These are phyloP conservation scores for Paelopatides confundens DNA, from an alignment of 53 echinoderm and acorn worm species.

Conservation along the genomic window DNA sequence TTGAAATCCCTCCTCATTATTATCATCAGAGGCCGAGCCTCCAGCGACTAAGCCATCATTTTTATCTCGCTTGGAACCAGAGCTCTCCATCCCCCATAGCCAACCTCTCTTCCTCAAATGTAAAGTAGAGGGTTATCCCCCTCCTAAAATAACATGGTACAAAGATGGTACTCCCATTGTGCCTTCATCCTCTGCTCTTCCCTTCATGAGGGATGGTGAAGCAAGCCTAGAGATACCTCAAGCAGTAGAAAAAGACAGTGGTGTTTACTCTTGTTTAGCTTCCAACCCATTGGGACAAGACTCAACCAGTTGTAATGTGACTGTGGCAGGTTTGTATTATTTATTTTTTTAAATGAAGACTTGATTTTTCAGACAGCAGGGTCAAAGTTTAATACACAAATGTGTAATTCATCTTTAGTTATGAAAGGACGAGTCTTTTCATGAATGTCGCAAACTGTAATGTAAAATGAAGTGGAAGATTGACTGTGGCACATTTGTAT, in stretches of 20 bases:
- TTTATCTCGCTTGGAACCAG: constrained; percentile 8
- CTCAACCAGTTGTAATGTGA: constrained; percentile 34
- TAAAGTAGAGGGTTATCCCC: constrained; percentile 79
- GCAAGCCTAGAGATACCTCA: constrained; percentile 59
- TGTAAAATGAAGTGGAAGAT: too few relatives aligned
- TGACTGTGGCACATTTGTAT: too few relatives aligned
- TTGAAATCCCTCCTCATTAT: not conserved
- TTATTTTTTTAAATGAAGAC: too few relatives aligned
- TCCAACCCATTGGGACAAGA: constrained; percentile 61
- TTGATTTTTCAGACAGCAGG: too few relatives aligned
- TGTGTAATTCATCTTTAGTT: too few relatives aligned
- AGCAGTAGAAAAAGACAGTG: constrained; percentile 64
- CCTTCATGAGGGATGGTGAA: constrained; percentile 30
- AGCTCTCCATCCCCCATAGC: constrained; percentile 45
- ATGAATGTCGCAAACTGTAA: too few relatives aligned
- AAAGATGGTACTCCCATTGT: constrained; percentile 79
- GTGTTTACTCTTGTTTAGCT: constrained; percentile 64
- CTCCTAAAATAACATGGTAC: constrained; percentile 82
- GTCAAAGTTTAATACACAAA: too few relatives aligned
- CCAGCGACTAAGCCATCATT: constrained; percentile 15
- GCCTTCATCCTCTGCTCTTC: constrained; percentile 34
- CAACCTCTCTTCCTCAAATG: constrained; percentile 77
- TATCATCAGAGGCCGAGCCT: constrained; percentile 25
- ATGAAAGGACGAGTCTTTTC: too few relatives aligned
- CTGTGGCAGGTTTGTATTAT: constrained; percentile 32